Percentiles rank a stretch among this genome's conserved stretches.
These are phyloP conservation scores for Pemphredon lugubris DNA, from an alignment of 2,888 invertebrate species.

Conservation along the genomic window DNA sequence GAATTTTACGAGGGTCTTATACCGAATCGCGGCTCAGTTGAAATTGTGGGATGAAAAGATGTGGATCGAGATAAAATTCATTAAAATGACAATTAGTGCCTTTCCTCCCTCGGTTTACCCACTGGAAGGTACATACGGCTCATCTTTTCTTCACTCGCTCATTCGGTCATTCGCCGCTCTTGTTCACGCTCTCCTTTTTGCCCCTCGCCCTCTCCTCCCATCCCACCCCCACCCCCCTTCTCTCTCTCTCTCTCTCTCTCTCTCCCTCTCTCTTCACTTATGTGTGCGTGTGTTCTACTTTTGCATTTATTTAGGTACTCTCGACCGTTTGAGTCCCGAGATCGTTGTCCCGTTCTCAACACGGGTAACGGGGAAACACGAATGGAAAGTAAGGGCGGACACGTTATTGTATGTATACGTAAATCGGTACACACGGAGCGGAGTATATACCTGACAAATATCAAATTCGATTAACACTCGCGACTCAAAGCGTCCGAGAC, in stretches of 20 bases:
- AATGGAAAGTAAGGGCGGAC: no score
- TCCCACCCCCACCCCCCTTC: no score
- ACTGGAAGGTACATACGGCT: slow-evolving; percentile 1
- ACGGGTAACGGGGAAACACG: background rate
- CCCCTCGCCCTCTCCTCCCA: no score
- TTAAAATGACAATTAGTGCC: background rate
- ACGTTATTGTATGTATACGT: no score
- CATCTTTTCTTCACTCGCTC: slow-evolving; percentile 25
- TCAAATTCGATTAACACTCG: slow-evolving; percentile 6
- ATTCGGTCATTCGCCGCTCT: slow-evolving; percentile 25
- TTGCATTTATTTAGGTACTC: slow-evolving; percentile 52
- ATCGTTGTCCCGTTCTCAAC: background rate
- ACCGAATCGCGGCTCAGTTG: no score
- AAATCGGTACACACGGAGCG: no score
- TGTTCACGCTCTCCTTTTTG: slow-evolving; percentile 31
- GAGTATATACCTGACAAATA: background rate
- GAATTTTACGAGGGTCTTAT: no score
- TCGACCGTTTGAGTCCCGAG: slow-evolving; percentile 55
- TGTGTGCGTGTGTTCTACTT: slow-evolving; percentile 65
- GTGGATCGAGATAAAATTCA: background rate
- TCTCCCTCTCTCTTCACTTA: slow-evolving; percentile 28
- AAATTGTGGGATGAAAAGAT: no score
- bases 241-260: slow-evolving; percentile 31
- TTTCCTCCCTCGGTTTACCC: slow-evolving; percentile 20
- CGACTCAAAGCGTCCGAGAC: slow-evolving; percentile 38